phyloP scores from a whole-genome alignment of 2,113 vertebrate species.

The Chamaetylas fuelleborni region DNA sequence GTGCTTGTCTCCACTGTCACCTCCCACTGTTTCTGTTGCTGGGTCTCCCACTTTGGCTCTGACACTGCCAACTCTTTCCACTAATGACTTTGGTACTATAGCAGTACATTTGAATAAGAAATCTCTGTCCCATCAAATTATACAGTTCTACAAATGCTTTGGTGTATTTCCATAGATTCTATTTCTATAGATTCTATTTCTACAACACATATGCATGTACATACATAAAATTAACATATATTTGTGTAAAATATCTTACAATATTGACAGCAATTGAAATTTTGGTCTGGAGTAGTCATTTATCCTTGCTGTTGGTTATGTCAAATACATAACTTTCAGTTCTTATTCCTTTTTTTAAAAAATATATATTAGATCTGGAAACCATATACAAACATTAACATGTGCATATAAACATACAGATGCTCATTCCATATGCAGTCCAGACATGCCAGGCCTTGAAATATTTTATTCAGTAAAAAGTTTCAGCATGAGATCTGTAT shows the following conservation, averaged over 20 bases:
- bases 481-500: conserved; percentile 20
- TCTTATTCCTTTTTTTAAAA: background rate
- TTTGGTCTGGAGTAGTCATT: background rate
- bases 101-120: background rate
- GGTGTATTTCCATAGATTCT: background rate
- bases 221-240: background rate
- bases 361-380: background rate
- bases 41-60: background rate
- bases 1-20: background rate
- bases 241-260: background rate
- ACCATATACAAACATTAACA: background rate
- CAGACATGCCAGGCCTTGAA: conserved; percentile 29
- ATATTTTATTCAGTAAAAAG: conserved; percentile 31
- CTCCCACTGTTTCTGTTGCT: background rate
- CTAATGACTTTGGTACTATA: background rate
- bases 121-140: background rate
- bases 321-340: background rate
- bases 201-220: background rate
- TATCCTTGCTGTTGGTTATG: background rate
- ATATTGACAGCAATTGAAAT: background rate
- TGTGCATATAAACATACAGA: background rate
- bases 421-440: conserved; percentile 29
- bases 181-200: background rate
- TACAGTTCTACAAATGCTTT: background rate
- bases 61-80: background rate